These are phyloP conservation scores for Tinamus guttatus DNA, from an alignment of 2,113 vertebrate species.

Conservation along the genomic window DNA sequence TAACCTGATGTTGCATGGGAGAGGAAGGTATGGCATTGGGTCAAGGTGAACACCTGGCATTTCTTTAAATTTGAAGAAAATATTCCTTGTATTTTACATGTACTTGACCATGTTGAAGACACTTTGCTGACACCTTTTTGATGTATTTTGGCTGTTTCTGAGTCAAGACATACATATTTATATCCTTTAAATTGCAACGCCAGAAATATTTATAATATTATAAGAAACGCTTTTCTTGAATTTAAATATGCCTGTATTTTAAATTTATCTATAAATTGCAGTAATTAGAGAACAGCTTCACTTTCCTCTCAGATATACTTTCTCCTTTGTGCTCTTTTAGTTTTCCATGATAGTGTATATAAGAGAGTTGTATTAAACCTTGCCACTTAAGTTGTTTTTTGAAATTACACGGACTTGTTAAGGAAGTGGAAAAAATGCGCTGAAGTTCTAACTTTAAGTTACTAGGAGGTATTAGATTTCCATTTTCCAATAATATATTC, in stretches of 20 bases:
- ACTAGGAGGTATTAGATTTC: not conserved
- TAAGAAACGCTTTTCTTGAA: not conserved
- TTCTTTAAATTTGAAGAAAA: not conserved
- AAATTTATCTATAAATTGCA: not conserved
- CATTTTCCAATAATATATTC: not conserved
- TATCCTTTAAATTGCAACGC: not conserved
- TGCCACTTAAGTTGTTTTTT: not conserved
- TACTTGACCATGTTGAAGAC: not conserved
- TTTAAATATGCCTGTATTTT: not conserved
- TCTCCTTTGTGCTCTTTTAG: not conserved
- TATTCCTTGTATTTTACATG: not conserved
- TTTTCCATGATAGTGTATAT: not conserved
- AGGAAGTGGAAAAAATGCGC: not conserved
- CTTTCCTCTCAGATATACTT: not conserved
- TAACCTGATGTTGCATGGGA: not conserved
- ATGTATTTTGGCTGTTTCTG: not conserved
- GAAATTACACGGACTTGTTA: not conserved
- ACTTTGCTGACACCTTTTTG: not conserved
- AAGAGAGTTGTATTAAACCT: not conserved
- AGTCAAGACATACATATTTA: not conserved
- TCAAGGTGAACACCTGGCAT: not conserved
- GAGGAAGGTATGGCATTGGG: not conserved
- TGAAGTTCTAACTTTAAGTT: not conserved
- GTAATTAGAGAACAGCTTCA: not conserved
- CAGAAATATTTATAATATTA: not conserved